Evolutionary conservation across 2,113 vertebrate species (phyloP).

Genomic region (Meleagris gallopavo): DNA sequence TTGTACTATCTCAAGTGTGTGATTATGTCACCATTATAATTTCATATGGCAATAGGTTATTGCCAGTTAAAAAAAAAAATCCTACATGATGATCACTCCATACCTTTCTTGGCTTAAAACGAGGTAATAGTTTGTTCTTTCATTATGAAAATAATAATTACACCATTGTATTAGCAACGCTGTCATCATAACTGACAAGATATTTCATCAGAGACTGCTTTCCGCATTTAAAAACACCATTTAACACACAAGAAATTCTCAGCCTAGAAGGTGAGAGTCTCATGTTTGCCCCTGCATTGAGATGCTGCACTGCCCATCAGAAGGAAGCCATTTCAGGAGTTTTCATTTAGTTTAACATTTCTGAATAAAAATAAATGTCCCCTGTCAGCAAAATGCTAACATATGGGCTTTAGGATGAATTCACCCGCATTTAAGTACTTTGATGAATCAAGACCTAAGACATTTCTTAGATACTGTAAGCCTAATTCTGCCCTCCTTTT

Average conservation of each 20-base stretch:
- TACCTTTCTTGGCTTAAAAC: background rate
- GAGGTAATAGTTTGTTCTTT: background rate
- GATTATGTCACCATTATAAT: background rate
- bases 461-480: slow-evolving; percentile 18
- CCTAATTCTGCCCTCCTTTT: slow-evolving; percentile 59
- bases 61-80: background rate
- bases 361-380: slow-evolving; percentile 31
- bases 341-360: slow-evolving; percentile 5
- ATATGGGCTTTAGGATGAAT: slow-evolving; percentile 36
- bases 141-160: background rate
- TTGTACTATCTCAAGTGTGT: background rate
- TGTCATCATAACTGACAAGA: background rate
- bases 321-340: slow-evolving; percentile 7
- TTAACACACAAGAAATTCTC: background rate
- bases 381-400: slow-evolving; percentile 56
- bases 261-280: background rate
- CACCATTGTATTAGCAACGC: background rate
- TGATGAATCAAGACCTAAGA: slow-evolving; percentile 57
- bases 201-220: background rate
- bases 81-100: background rate
- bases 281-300: background rate
- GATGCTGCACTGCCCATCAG: background rate
- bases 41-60: background rate
- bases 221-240: background rate
- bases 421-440: background rate